These are phyloP conservation scores for Sebastes fasciatus DNA, from an alignment of 2,113 vertebrate genomes.

Conservation along the genomic window DNA sequence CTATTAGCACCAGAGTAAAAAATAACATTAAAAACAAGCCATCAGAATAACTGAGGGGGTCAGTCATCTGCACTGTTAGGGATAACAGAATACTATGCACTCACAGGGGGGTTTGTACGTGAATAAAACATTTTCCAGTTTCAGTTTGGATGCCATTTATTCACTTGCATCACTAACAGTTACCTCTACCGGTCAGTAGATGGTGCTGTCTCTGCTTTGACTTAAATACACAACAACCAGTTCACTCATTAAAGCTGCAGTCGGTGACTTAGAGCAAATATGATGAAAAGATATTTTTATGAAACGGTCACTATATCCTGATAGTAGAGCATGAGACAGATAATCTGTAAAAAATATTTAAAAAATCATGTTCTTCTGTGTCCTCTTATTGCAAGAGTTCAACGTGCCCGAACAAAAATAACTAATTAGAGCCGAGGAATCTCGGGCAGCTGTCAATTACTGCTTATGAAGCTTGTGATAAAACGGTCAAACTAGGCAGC, in stretches of 20 bases:
- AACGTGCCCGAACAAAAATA: no score
- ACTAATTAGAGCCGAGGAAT: no score
- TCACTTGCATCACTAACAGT: background rate
- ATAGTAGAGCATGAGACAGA: no score
- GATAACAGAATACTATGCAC: background rate
- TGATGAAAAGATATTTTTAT: no score
- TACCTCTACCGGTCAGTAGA: background rate
- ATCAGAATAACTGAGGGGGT: constrained; percentile 12
- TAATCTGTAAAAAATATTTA: no score
- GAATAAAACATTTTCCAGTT: background rate
- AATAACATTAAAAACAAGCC: constrained; percentile 60
- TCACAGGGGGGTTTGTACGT: background rate
- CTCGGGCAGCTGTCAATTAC: no score
- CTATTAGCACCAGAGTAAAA: constrained; percentile 63
- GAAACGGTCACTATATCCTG: no score
- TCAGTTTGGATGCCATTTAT: background rate
- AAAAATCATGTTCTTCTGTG: no score
- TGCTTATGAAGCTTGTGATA: no score
- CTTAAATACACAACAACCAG: background rate
- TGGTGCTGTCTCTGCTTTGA: constrained; percentile 32
- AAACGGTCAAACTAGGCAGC: no score
- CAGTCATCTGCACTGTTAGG: background rate
- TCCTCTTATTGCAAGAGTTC: no score
- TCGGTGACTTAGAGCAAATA: no score
- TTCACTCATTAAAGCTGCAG: background rate